Conservation (phyloP, 2,888 invertebrate genomes). For the Stegophylla sp. region DNA sequence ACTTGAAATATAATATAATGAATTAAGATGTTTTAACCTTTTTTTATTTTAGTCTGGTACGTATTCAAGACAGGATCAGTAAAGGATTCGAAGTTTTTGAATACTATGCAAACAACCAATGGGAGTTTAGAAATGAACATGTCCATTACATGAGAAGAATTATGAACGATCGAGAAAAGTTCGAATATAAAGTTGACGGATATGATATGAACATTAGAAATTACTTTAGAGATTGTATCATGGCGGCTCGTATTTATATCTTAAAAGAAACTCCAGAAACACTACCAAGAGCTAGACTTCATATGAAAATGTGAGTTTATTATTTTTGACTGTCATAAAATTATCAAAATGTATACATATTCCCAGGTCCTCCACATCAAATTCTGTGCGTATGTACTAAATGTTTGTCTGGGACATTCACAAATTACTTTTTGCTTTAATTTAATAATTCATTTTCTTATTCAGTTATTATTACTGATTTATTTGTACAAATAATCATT, state of each 20-base stretch:
- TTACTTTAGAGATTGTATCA: conserved; percentile 84
- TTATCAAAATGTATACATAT: too few relatives aligned
- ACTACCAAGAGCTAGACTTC: conserved; percentile 78
- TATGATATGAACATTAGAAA: conserved; percentile 76
- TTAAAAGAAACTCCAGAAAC: conserved; percentile 83
- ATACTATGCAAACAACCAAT: conserved; percentile 90
- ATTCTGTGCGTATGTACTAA: too few relatives aligned
- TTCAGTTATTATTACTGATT: too few relatives aligned
- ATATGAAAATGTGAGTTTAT: conserved; percentile 77
- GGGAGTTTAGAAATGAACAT: conserved; percentile 82
- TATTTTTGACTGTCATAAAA: not conserved
- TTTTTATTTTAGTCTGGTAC: conserved; percentile 72
- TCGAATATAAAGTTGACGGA: conserved; percentile 75
- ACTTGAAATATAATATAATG: too few relatives aligned
- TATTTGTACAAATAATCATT: too few relatives aligned
- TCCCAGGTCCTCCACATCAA: too few relatives aligned
- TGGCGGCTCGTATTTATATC: conserved; percentile 80
- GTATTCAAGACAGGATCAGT: conserved; percentile 81
- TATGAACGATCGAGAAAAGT: conserved; percentile 73
- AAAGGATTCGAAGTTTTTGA: conserved; percentile 89
- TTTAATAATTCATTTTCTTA: too few relatives aligned
- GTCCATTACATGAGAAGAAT: conserved; percentile 69
- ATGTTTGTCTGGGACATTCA: too few relatives aligned
- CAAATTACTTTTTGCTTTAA: too few relatives aligned
- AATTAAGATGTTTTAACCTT: not conserved